Base-by-base conservation (phyloP, 2,113 vertebrate species). In the Mus spicilegus region DNA sequence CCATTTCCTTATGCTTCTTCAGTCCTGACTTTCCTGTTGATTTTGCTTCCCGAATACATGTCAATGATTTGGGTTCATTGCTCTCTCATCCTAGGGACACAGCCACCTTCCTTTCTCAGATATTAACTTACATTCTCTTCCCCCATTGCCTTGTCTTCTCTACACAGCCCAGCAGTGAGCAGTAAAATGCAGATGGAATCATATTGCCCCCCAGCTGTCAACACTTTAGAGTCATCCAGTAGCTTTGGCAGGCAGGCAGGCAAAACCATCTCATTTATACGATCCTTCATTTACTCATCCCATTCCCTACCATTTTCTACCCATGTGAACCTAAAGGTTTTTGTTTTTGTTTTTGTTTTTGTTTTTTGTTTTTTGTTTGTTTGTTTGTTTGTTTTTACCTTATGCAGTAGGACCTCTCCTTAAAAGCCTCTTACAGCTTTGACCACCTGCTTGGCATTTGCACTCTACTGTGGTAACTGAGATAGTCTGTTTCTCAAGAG, bases 111-210 rank as follows among this genome's bases (percentile, higher is more conserved):
- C 24, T 73, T 20, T 0, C 51, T 49, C 58, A 24, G 73, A 78
- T 28, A 54, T n/a, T 61, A 73, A 36, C 28, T 87, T 69, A 51
- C 65, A 54, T 39, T 70, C 24, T 91, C 69, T 70, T 61, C 11
- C 49, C n/a, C 2, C 14, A 0, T 51, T 75, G 84, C n/a, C 61
- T 92, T 81, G 42, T 80, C 65, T 92, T 94, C 84, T 89, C 93
- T 87, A 94, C 8, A 42, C 11, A 67, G 91, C 28, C 58, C 93
- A 51, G 91, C 82, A 84, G 80, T 24, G 63, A 92, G 63, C 63
- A 73, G 94, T 92, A 72, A 90, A 94, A 91, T 95, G 82, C 51
- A 89, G 73, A 89, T 75, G 61, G 94, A 93, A 94, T 94, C 36
- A 0, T 16, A 49, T 94, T 91, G 80, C 95, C 42, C 24, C 28